phyloP scores from a whole-genome alignment of 2,113 vertebrate genomes.

The Tonatia bakeri region DNA sequence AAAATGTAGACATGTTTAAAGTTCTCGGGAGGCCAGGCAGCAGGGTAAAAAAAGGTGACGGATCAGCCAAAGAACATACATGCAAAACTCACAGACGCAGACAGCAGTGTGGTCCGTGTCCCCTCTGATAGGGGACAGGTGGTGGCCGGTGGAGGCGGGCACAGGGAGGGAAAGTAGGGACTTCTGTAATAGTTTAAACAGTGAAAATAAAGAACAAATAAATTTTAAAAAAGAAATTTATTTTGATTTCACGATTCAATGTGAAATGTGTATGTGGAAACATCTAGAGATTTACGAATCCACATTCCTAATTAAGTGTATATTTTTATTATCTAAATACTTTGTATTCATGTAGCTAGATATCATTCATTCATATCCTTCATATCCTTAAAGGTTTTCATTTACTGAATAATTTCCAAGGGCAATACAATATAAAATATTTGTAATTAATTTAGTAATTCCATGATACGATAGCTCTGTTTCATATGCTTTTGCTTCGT shows the following conservation, averaged over 20 bases:
- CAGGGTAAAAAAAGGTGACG: too few species aligned
- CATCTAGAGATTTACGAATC: background rate
- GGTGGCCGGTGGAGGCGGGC: too few species aligned
- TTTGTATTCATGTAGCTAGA: background rate
- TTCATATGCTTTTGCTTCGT: background rate
- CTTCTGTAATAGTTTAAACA: too few species aligned
- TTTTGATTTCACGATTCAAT: background rate
- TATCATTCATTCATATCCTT: background rate
- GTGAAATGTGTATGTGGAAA: background rate
- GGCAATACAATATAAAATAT: background rate
- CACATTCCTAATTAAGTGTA: background rate
- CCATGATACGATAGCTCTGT: background rate
- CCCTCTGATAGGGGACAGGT: too few species aligned
- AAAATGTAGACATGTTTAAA: background rate
- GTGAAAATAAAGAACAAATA: too few species aligned
- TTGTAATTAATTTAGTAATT: background rate
- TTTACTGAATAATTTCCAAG: background rate
- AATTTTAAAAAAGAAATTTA: background rate
- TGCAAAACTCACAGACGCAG: too few species aligned
- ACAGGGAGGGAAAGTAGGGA: too few species aligned
- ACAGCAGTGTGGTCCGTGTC: too few species aligned
- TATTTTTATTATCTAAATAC: background rate
- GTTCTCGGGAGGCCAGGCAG: too few species aligned
- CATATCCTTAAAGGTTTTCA: background rate
- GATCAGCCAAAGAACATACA: too few species aligned